These are phyloP conservation scores for Sebastes fasciatus DNA, from an alignment of 2,113 vertebrate genomes.

Conservation along the genomic window DNA sequence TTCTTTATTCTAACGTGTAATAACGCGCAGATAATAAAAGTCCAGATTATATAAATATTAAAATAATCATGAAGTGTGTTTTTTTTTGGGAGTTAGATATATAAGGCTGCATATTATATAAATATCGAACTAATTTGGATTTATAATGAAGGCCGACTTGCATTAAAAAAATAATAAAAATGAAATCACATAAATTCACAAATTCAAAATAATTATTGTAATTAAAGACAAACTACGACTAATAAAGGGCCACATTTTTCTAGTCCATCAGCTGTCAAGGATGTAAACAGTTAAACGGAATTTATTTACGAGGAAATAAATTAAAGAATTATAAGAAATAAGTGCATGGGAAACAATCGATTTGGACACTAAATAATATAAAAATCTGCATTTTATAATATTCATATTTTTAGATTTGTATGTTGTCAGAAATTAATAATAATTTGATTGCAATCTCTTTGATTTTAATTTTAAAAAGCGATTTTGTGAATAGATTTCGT, in stretches of 20 bases:
- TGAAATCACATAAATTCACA: not conserved
- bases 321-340: not conserved
- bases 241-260: constrained; percentile 13
- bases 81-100: not conserved
- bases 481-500: not conserved
- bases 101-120: not conserved
- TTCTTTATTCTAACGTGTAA: not conserved
- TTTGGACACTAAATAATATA: constrained; percentile 5
- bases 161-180: not conserved
- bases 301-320: constrained; percentile 3
- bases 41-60: not conserved
- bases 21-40: not conserved
- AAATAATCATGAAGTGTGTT: constrained; percentile 1
- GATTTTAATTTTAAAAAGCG: not conserved
- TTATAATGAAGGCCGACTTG: not conserved
- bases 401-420: not conserved
- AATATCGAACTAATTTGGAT: not conserved
- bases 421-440: not conserved
- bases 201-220: not conserved
- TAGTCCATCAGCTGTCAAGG: not conserved
- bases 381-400: constrained; percentile 3
- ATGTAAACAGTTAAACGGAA: not conserved
- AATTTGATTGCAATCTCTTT: not conserved
- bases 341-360: not conserved
- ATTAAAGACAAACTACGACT: not conserved